Evolutionary conservation across 2,113 vertebrate genomes (phyloP).

Genomic region (chimpanzee (Pan troglodytes)): NHGRI_mPanTro3-v2.1_pri NC_072401.2:19219001-19219500

Average conservation of each 20-base stretch:
- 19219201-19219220: neutral
- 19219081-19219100: neutral
- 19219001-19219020: neutral
- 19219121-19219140: neutral
- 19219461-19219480: constrained; percentile 71
- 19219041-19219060: neutral
- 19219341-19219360: neutral
- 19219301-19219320: neutral
- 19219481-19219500: constrained; percentile 60
- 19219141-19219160: neutral
- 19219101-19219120: neutral
- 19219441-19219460: constrained; percentile 81
- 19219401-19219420: constrained; percentile 72
- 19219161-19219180: neutral
- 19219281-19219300: neutral
- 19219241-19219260: neutral
- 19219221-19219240: neutral
- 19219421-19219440: constrained; percentile 80
- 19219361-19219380: constrained; percentile 54
- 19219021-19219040: too few species aligned
- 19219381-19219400: constrained; percentile 43
- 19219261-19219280: neutral
- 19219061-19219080: neutral
- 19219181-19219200: too few species aligned
- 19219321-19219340: neutral